Base-by-base conservation (phyloP, 2,113 vertebrate genomes). In the Epinephelus moara region DNA sequence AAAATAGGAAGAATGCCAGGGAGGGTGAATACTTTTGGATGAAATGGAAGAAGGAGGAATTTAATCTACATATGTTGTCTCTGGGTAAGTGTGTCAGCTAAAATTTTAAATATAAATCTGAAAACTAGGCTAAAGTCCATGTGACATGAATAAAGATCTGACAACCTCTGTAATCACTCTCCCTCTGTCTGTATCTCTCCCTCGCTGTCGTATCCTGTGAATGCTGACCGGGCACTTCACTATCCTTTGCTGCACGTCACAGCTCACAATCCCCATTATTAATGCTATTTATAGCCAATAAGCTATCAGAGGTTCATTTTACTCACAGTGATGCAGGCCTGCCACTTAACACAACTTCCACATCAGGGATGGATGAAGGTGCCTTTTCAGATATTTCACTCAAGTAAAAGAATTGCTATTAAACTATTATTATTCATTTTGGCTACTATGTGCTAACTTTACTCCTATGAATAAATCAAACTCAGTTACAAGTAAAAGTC, bases 281-380 rank as follows among this genome's bases (percentile, higher is more conserved):
- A 75, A 23, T 60, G 60, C 70, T 90, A 92, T 87, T 88, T 81
- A 81, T 92, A 92, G 80, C 37, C 73, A 78, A 42, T 86, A 80
- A 89, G 64, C 70, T 49, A 67, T 59, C 75, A 75, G 25, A 53
- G 63, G 59, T 40, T 88, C 15, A 49, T 45, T 82, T 62, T 10
- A 75, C 19, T 61, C 1, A 62, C 47, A 64, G 13, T 50, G 21
- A 67, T 60, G 37, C 37, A 62, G 63, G 6, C 61, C 25, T 27
- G 11, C 15, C 45, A 23, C 17, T 12, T 47, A 18, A 42, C 74
- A 70, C 12, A 53, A 6, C 19, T 37, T 17, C 14, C 27, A 8
- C 9, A 11, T 27, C 5, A 21, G 5, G 47, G 55, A 4, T 59
- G n/a, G 30, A 71, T 18, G 4, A 45, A 56, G 21, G 0, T 8